Conservation (phyloP, 2,113 vertebrate species). For the Mobula birostris region DNA sequence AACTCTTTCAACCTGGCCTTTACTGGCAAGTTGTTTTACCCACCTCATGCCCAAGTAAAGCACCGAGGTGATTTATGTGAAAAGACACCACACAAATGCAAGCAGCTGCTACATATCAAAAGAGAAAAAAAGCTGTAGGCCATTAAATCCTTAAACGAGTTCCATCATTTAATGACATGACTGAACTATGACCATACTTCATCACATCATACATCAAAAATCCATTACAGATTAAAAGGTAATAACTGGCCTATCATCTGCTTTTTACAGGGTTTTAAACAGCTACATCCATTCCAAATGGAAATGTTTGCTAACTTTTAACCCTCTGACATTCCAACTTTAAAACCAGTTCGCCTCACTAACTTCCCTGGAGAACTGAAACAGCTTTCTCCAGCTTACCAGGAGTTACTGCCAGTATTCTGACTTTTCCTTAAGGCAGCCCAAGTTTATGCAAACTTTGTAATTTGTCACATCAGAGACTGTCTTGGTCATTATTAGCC, state of each 20-base stretch:
- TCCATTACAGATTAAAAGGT: too few species aligned
- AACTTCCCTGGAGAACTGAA: neutral
- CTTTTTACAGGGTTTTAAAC: neutral
- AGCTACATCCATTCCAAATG: neutral
- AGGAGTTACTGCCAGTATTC: too few species aligned
- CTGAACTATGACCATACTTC: too few species aligned
- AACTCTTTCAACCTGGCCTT: neutral
- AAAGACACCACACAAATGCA: neutral
- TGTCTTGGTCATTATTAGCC: too few species aligned
- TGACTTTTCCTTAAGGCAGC: too few species aligned
- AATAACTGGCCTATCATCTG: too few species aligned
- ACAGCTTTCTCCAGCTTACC: neutral
- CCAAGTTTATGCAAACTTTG: neutral
- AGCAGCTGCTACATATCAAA: neutral
- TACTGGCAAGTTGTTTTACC: neutral
- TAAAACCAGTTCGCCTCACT: neutral
- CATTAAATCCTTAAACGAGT: neutral
- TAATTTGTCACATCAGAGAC: too few species aligned
- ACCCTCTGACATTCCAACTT: neutral
- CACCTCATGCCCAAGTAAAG: neutral
- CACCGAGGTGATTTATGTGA: neutral
- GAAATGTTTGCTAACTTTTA: neutral
- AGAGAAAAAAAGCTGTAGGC: neutral
- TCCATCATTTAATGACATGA: too few species aligned
- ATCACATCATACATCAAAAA: too few species aligned